Base-by-base conservation (phyloP, 2,888 invertebrate species). In the Epiblema foenella region DNA sequence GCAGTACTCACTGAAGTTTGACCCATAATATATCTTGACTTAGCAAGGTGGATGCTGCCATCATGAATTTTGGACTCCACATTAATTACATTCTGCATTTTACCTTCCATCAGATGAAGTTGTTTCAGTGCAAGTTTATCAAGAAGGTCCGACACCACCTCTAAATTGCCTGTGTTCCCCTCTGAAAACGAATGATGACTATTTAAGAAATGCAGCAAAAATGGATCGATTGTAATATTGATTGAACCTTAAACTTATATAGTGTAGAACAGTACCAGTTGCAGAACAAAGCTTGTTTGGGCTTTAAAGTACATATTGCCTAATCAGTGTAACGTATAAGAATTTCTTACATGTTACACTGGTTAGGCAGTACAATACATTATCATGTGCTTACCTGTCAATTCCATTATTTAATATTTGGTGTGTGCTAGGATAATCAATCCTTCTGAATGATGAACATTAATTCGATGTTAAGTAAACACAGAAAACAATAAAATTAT, bases 21-120 rank as follows among this genome's bases (percentile, higher is more conserved):
- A 0, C 97, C 97, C 92, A 96, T 95, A 62, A 97, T 96, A 78
- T 97, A 97, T 64, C 97, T 94, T 10, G 93, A 88, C 72, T 98
- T 97, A 0, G 97, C 97, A 59, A 98, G 86, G 77, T 97, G 95
- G 57, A 96, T 94, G 83, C 95, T 95, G 0, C 97, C 97, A 77
- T 94, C 95, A 68, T 95, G 95, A 77, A 96, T 94, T 60, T 93
- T 89, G 11, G 94, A 94, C 87, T 98, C 97, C 69, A 97, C 93
- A 75, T 95, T 94, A 1, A 97, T 79, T 84, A 96, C 96, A 33
- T 94, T 89, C 60, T 91, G 87, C 74, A 97, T 94, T 82, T 96
- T 95, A 77, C 96, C 95, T 85, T 98, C 96, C 85, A 97, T 95
- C 49, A 97, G 85, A 77, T 95, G 94, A 69, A 98, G 86, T 76